phyloP scores from a whole-genome alignment of 2,113 vertebrate genomes.

The Laticauda colubrina region DNA sequence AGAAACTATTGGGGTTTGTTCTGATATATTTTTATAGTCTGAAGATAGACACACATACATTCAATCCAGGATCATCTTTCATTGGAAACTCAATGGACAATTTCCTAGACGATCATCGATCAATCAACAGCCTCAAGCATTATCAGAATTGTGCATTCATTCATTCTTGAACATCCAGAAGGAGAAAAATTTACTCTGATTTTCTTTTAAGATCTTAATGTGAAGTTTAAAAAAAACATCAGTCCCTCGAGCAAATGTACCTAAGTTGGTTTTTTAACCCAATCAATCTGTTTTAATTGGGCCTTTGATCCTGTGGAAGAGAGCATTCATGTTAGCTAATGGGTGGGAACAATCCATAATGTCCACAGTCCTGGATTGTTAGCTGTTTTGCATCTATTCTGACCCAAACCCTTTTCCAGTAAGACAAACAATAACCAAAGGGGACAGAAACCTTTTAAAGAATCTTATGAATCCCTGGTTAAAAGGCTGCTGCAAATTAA shows the following conservation, averaged over 20 bases:
- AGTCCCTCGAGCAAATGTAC: neutral
- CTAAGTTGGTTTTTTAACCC: neutral
- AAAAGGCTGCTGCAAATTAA: too few species aligned
- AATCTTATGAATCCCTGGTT: too few species aligned
- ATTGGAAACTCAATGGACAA: neutral
- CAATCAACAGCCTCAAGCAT: neutral
- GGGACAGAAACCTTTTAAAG: too few species aligned
- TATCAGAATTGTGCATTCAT: neutral
- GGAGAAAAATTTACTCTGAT: neutral
- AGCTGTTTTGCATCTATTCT: neutral
- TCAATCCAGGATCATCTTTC: neutral
- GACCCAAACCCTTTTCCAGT: too few species aligned
- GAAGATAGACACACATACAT: neutral
- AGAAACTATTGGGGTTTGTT: neutral
- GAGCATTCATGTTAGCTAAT: neutral
- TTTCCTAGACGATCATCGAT: neutral
- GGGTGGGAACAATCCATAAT: neutral
- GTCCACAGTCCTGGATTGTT: neutral
- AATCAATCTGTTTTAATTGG: neutral
- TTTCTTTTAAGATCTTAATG: neutral
- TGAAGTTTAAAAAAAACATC: neutral
- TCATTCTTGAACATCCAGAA: neutral
- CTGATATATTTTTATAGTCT: neutral
- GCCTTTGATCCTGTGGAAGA: neutral
- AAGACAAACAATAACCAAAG: too few species aligned